phyloP scores from a whole-genome alignment of 2,888 invertebrate species.

The Oscheius myriophilus region DNA sequence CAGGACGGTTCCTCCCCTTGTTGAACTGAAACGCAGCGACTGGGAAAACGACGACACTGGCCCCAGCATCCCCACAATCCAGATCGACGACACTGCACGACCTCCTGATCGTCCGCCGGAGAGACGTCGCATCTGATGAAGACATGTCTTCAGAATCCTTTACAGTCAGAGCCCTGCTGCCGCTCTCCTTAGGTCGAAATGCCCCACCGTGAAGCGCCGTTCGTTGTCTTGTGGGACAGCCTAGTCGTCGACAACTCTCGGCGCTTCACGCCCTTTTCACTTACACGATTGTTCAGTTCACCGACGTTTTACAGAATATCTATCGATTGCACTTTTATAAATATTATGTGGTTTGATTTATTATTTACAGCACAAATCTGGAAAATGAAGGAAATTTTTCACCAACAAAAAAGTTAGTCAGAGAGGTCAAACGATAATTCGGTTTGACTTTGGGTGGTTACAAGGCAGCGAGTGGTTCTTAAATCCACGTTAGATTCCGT shows the following conservation, averaged over 20 bases:
- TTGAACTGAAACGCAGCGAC: constrained; percentile 18
- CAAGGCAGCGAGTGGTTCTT: too few relatives aligned
- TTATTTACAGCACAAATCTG: too few relatives aligned
- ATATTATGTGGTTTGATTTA: too few relatives aligned
- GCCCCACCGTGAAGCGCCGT: constrained; percentile 13
- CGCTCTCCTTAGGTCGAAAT: background rate
- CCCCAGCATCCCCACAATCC: constrained; percentile 24
- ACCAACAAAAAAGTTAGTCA: too few relatives aligned
- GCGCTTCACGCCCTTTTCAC: constrained; percentile 9
- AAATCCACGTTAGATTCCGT: too few relatives aligned
- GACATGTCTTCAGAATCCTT: too few relatives aligned
- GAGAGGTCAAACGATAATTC: too few relatives aligned
- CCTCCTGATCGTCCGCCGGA: constrained; percentile 10
- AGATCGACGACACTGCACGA: constrained; percentile 28
- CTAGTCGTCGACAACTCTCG: constrained; percentile 16
- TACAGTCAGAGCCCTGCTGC: constrained; percentile 1
- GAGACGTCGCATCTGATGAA: constrained; percentile 12
- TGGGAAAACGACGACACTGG: constrained; percentile 15
- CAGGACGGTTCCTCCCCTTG: constrained; percentile 29
- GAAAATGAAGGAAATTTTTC: too few relatives aligned
- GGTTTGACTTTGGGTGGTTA: too few relatives aligned
- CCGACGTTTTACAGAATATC: background rate
- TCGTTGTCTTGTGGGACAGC: constrained; percentile 9
- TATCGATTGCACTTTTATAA: background rate
- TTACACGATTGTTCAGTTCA: constrained; percentile 2